Conservation (phyloP, 2,797 vertebrate genomes). For the Kryptolebias ocellatus region DNA sequence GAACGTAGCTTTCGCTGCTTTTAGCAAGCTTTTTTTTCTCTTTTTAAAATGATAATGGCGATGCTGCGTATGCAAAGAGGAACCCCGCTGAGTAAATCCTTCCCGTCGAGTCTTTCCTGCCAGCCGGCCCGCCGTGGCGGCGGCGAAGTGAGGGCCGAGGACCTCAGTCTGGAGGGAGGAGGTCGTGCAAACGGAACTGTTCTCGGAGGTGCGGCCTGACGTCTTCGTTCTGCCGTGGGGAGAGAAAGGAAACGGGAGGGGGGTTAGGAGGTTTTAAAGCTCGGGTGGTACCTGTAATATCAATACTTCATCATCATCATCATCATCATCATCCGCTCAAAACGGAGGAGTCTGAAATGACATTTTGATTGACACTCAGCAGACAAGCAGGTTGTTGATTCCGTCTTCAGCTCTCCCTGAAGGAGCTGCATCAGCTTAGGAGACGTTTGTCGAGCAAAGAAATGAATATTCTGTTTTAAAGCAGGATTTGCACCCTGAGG, state of each 20-base stretch:
- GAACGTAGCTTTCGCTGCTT: slow-evolving; percentile 32
- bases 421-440: no score
- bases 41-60: slow-evolving; percentile 39
- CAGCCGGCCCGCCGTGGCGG: no score
- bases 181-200: slow-evolving; percentile 96
- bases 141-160: not conserved
- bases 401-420: no score
- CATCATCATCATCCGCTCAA: no score
- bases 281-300: no score
- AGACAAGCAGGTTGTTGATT: no score
- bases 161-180: slow-evolving; percentile 84
- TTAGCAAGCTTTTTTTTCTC: not conserved
- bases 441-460: no score
- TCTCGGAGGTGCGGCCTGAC: slow-evolving; percentile 96
- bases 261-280: not conserved
- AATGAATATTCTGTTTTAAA: no score
- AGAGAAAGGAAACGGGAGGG: not conserved
- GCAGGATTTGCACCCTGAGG: no score
- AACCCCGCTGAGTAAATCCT: slow-evolving; percentile 50
- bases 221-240: slow-evolving; percentile 90
- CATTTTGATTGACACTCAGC: no score
- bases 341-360: no score
- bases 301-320: no score
- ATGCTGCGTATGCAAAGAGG: slow-evolving; percentile 57
- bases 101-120: slow-evolving; percentile 6